Evolutionary conservation across 2,888 invertebrate genomes (phyloP), one percentile per base, ranked within the genome.

Genomic region (Cyclophora albipunctata): DNA sequence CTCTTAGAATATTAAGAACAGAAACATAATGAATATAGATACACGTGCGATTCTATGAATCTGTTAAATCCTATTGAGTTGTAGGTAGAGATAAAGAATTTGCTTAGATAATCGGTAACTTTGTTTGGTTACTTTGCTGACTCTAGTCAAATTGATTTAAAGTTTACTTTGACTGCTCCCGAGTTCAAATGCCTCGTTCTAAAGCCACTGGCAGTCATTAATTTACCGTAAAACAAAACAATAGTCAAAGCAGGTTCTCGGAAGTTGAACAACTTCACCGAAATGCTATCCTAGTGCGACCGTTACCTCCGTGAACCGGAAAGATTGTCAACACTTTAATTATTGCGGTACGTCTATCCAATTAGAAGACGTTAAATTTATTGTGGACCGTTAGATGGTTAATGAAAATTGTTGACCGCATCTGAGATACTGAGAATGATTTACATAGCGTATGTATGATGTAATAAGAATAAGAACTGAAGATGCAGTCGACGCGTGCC

Each of bases 391-490:
- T 81, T 82, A 77, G 57, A 58, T 62, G 62, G 60, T 67, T 72
- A 70, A 73, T 67, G 58, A 66, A 69, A 63, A 57, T 63, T 69
- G 73, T 59, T 60, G 66, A 77, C 67, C 77, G 72, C 67, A 68
- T 66, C 78, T 49, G 64, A 64, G 55, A 56, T 67, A 55, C 61
- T 62, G 54, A 62, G 67, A 67, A 67, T 68, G 54, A 70, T 70
- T 68, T 66, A 69, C 71, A 66, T 67, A 71, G 59, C 60, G 63
- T 70, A 37, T 37, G 37, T 72, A 75, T 81, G 76, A 79, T 79
- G 75, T 78, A 79, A 20, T 20, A 20, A 20, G 20, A 20, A 20
- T 20, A 20, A 78, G 73, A 66, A 64, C 66, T 59, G 37, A 64
- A 56, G 59, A 60, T 55, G 61, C 52, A 54, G 54, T 2, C 48